These are phyloP conservation scores for Sycophaga agraensis DNA, from an alignment of 1,140 invertebrate species.

Conservation along the genomic window DNA sequence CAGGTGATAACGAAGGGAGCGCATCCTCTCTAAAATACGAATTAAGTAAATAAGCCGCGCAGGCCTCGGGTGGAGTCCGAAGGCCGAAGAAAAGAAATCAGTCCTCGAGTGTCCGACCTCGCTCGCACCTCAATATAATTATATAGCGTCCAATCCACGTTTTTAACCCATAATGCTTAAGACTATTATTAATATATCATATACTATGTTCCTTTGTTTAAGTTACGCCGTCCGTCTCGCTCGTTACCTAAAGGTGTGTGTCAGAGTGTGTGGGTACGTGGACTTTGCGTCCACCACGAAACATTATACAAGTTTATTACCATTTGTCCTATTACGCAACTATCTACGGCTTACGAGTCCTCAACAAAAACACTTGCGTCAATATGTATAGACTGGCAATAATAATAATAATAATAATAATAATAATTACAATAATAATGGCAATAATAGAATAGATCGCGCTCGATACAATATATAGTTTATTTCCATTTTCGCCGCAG, in stretches of 20 bases:
- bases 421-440: conserved; percentile 52
- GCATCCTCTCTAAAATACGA: not conserved
- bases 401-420: conserved; percentile 39
- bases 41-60: conserved; percentile 28
- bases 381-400: conserved; percentile 40
- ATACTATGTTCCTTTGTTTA: conserved; percentile 39
- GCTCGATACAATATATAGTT: too few species aligned
- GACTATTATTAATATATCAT: conserved; percentile 37
- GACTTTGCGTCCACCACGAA: too few species aligned
- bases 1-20: conserved; percentile 13
- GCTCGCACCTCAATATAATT: not conserved
- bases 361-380: conserved; percentile 47
- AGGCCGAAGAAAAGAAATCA: conserved; percentile 17
- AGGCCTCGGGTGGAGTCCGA: not conserved
- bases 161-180: conserved; percentile 21
- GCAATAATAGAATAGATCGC: too few species aligned
- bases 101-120: conserved; percentile 3
- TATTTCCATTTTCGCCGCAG: too few species aligned
- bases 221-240: conserved; percentile 27
- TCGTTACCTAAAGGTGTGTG: conserved; percentile 33
- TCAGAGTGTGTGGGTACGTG: too few species aligned
- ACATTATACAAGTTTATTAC: conserved; percentile 26
- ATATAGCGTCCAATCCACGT: conserved; percentile 4
- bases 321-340: conserved; percentile 10
- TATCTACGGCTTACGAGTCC: conserved; percentile 35